A percentile compares a stretch with the other conserved stretches of the same genome.
Conservation (phyloP, 2,797 vertebrate species). For the Telmatherina bonti region DNA sequence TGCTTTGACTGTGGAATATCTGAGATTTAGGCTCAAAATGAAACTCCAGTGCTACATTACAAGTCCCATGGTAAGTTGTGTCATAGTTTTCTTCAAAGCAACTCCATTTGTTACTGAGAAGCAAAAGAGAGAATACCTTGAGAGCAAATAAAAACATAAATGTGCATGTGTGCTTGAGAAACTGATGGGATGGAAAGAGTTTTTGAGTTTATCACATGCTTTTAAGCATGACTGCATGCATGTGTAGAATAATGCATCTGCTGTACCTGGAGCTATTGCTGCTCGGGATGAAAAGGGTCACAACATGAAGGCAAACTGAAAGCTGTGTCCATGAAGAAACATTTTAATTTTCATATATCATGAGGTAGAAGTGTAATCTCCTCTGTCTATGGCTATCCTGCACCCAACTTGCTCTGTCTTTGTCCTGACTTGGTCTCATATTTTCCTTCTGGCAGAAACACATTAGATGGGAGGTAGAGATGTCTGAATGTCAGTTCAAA, state of each 20-base stretch:
- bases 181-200: conserved; percentile 1
- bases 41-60: conserved; percentile 47
- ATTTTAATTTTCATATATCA: conserved; percentile 74
- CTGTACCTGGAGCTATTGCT: conserved; percentile 48
- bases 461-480: conserved; percentile 45
- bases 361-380: conserved; percentile 64
- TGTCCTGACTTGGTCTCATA: conserved; percentile 37
- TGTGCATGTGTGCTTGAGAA: conserved; percentile 22
- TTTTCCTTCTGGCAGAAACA: conserved; percentile 48
- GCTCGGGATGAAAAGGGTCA: conserved; percentile 44
- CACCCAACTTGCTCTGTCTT: conserved; percentile 29
- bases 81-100: conserved; percentile 44
- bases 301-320: conserved; percentile 62
- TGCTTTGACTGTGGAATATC: conserved; percentile 37
- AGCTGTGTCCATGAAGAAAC: conserved; percentile 68
- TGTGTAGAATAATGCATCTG: conserved; percentile 38
- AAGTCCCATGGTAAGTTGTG: conserved; percentile 39
- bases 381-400: conserved; percentile 16
- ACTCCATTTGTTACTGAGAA: conserved; percentile 42
- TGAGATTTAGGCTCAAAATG: conserved; percentile 43
- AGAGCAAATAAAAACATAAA: conserved; percentile 32
- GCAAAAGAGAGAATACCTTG: conserved; percentile 46
- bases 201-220: conserved; percentile 20
- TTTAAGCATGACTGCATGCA: conserved; percentile 17
- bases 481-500: conserved; percentile 57